Percentiles rank a stretch among this genome's conserved stretches.
phyloP scores from a whole-genome alignment of 1,140 invertebrate genomes.

The Cydia amplana region DNA sequence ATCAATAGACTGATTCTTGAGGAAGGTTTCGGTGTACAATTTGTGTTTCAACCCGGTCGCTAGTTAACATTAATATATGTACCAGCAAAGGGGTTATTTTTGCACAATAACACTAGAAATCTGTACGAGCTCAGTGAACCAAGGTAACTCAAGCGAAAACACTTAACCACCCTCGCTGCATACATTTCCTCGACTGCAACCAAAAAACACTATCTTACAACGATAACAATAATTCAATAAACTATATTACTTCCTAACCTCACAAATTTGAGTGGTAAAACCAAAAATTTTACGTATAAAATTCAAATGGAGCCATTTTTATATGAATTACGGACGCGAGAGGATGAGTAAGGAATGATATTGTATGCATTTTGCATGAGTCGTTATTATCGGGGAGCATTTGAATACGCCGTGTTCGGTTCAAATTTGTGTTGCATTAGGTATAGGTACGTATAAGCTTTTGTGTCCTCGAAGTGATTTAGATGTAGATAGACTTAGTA shows the following conservation, averaged over 20 bases:
- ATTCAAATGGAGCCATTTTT: slow-evolving; percentile 31
- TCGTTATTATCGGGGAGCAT: slow-evolving; percentile 33
- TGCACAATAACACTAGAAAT: background rate
- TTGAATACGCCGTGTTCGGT: slow-evolving; percentile 31
- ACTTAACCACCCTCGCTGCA: slow-evolving; percentile 1
- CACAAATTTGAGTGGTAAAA: slow-evolving; percentile 18
- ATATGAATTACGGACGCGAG: slow-evolving; percentile 27
- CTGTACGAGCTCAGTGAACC: background rate
- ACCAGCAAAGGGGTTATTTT: too few relatives aligned
- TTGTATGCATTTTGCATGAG: slow-evolving; percentile 36
- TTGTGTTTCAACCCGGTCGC: too few relatives aligned
- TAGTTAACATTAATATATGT: too few relatives aligned
- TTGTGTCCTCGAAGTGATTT: background rate
- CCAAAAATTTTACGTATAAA: slow-evolving; percentile 30
- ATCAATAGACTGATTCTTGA: too few relatives aligned
- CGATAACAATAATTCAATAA: slow-evolving; percentile 32
- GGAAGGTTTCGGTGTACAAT: too few relatives aligned
- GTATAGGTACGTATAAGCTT: background rate
- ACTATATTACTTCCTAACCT: slow-evolving; percentile 26
- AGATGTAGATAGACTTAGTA: background rate
- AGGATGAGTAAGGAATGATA: slow-evolving; percentile 29
- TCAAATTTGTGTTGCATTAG: slow-evolving; percentile 12
- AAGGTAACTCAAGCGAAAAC: slow-evolving; percentile 1
- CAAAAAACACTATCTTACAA: slow-evolving; percentile 18
- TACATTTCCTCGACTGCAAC: slow-evolving; percentile 1